These are phyloP conservation scores for Biston stratarius DNA, from an alignment of 2,888 invertebrate species.

Conservation along the genomic window DNA sequence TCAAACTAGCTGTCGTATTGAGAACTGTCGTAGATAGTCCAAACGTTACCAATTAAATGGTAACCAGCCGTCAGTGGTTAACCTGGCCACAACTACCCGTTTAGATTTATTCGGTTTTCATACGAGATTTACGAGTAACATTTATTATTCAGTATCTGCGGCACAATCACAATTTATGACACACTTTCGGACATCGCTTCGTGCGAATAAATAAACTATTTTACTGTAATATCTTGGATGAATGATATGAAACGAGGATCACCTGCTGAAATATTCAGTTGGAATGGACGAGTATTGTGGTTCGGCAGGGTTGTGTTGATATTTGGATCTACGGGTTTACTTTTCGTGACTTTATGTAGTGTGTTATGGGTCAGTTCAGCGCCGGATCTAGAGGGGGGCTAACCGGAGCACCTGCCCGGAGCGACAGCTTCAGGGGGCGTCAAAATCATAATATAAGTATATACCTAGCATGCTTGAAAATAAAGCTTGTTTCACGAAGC, in stretches of 20 bases:
- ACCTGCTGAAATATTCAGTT: constrained; percentile 34
- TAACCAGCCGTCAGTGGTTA: constrained; percentile 54
- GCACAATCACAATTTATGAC: constrained; percentile 80
- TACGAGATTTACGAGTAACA: constrained; percentile 81
- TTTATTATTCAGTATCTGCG: constrained; percentile 83
- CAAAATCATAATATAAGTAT: too few relatives aligned
- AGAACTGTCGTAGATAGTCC: neutral
- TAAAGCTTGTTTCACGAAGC: too few relatives aligned
- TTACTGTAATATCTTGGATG: constrained; percentile 54
- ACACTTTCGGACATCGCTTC: constrained; percentile 74
- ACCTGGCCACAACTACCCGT: constrained; percentile 69
- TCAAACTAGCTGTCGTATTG: neutral
- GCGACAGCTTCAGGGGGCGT: too few relatives aligned
- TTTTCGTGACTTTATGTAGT: neutral
- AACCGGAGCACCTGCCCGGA: too few relatives aligned
- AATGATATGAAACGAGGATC: constrained; percentile 29
- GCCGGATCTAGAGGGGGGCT: too few relatives aligned
- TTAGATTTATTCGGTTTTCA: constrained; percentile 83
- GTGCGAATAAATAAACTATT: constrained; percentile 70
- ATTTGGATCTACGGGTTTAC: constrained; percentile 3
- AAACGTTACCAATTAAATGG: neutral
- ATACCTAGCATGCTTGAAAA: too few relatives aligned
- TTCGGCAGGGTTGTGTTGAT: constrained; percentile 9
- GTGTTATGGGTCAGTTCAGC: neutral
- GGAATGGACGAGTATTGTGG: constrained; percentile 7